A percentile compares a stretch with the other conserved stretches of the same genome.
phyloP scores from a whole-genome alignment of 2,113 vertebrate genomes.

The Empidonax alnorum region DNA sequence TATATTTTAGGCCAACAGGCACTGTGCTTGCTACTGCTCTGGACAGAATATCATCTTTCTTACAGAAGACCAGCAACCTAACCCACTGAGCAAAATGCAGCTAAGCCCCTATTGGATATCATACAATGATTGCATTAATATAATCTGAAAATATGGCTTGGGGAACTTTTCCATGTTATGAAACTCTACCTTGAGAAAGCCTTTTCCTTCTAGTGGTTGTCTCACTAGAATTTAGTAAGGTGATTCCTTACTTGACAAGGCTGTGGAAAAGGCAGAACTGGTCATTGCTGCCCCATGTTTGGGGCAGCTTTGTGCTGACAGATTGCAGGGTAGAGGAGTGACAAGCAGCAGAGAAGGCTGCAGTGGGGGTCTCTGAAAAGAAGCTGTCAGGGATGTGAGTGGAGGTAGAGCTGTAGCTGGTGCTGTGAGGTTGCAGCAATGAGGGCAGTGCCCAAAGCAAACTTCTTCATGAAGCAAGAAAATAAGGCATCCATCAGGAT shows the following conservation, averaged over 20 bases:
- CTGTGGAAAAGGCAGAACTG: not conserved
- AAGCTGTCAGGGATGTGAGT: not conserved
- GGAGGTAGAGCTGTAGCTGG: not conserved
- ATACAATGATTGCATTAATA: not conserved
- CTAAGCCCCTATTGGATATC: not conserved
- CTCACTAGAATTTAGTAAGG: not conserved
- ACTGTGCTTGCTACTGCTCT: not conserved
- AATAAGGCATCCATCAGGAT: not conserved
- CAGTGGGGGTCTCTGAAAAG: not conserved
- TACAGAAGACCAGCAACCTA: not conserved
- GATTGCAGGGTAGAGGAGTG: not conserved
- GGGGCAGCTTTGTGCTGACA: accelerated
- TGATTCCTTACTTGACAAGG: not conserved
- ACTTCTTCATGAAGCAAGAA: not conserved
- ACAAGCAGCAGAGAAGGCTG: not conserved
- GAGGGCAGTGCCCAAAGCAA: not conserved
- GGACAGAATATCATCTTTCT: not conserved
- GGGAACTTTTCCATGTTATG: not conserved
- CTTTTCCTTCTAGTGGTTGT: accelerated
- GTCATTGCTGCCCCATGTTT: not conserved
- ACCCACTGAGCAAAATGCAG: not conserved
- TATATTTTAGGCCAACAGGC: not conserved
- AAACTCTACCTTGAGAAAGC: not conserved
- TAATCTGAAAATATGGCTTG: not conserved
- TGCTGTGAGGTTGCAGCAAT: not conserved